Evolutionary conservation across 2,797 vertebrate species (phyloP).

Genomic region (Neoniphon sammara): DNA sequence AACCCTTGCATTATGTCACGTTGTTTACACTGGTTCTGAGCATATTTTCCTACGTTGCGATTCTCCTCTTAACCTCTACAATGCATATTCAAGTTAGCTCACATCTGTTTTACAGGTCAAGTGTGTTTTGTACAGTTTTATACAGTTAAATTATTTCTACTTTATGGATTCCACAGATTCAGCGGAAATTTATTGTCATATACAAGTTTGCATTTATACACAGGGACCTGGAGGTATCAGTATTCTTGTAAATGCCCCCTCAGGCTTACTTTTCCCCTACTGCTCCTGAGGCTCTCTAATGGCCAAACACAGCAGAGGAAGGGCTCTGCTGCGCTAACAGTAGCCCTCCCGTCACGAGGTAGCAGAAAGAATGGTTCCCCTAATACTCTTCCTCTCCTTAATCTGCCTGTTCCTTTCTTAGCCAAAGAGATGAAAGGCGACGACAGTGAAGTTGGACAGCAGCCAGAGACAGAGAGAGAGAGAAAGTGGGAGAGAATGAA

Average conservation of each 20-base stretch:
- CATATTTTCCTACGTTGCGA: slow-evolving; percentile 1
- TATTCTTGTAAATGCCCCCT: slow-evolving; percentile 64
- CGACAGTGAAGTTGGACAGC: slow-evolving; percentile 57
- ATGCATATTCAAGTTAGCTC: background rate
- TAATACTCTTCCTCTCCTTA: slow-evolving; percentile 68
- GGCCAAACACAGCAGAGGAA: slow-evolving; percentile 60
- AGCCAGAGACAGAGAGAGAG: slow-evolving; percentile 34
- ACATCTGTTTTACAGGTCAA: slow-evolving; percentile 2
- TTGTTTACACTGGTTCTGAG: background rate
- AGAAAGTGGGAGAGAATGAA: slow-evolving; percentile 1
- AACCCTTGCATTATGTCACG: background rate
- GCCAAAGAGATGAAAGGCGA: slow-evolving; percentile 70
- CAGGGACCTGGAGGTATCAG: slow-evolving; percentile 32
- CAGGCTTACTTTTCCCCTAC: slow-evolving; percentile 45
- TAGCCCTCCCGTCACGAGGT: slow-evolving; percentile 58
- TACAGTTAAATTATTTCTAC: slow-evolving; percentile 27
- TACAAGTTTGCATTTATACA: slow-evolving; percentile 2
- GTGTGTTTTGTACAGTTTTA: slow-evolving; percentile 3
- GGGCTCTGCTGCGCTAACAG: slow-evolving; percentile 55
- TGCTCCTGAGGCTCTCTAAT: slow-evolving; percentile 67
- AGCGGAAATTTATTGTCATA: slow-evolving; percentile 6
- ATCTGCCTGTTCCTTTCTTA: slow-evolving; percentile 68
- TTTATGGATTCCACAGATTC: background rate
- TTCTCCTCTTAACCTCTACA: background rate
- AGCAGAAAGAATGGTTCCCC: slow-evolving; percentile 64